phyloP scores from a whole-genome alignment of 1,140 invertebrate species.

The Halesus radiatus region DNA sequence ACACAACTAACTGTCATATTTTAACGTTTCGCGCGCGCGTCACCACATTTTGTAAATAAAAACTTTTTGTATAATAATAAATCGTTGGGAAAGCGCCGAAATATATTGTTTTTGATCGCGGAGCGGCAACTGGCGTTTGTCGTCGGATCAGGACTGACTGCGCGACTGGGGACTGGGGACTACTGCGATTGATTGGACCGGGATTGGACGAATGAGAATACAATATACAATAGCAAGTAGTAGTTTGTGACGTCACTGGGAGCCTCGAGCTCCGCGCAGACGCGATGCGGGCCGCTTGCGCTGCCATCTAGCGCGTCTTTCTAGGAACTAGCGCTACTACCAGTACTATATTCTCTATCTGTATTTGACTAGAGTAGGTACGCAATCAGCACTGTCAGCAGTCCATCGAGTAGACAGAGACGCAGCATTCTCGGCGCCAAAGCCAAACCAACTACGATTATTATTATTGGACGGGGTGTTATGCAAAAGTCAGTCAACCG shows the following conservation, averaged over 20 bases:
- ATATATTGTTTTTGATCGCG: constrained; percentile 9
- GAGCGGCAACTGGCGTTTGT: not conserved
- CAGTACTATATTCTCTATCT: no score
- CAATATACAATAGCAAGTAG: not conserved
- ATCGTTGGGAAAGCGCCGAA: not conserved
- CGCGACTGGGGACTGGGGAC: not conserved
- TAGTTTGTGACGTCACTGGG: constrained; percentile 60
- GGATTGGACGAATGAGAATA: constrained; percentile 31
- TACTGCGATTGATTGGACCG: constrained; percentile 35
- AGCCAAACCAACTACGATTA: not conserved
- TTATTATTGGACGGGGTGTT: no score
- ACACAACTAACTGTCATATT: constrained; percentile 10
- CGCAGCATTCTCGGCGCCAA: not conserved
- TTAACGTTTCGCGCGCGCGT: constrained; percentile 1
- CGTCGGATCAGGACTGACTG: not conserved
- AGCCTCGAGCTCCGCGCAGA: constrained; percentile 45
- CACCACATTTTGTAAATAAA: constrained; percentile 16
- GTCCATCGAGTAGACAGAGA: not conserved
- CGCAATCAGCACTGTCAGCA: no score
- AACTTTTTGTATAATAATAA: not conserved
- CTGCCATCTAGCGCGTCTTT: constrained; percentile 45
- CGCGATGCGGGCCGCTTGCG: not conserved
- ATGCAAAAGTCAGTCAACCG: not conserved
- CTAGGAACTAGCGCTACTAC: constrained; percentile 31
- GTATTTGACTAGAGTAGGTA: no score